Conservation (phyloP, 2,113 vertebrate species). For the Macrotus californicus region DNA sequence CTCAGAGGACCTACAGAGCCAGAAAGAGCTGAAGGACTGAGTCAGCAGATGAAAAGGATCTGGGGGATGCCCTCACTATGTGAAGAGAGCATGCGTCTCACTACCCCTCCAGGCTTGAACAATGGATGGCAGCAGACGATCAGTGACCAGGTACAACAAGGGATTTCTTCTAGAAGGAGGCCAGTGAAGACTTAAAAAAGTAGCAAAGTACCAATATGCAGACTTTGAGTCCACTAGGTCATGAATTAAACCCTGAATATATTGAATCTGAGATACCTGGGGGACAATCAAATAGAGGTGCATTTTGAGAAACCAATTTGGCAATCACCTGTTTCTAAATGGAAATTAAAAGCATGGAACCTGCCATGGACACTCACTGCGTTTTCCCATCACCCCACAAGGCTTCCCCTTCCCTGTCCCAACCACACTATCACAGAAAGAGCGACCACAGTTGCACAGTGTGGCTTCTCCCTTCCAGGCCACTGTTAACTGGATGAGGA, state of each 20-base stretch:
- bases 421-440: not conserved
- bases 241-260: not conserved
- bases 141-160: not conserved
- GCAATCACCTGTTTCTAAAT: not conserved
- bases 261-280: not conserved
- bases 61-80: not conserved
- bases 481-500: not conserved
- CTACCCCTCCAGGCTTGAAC: not conserved
- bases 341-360: not conserved
- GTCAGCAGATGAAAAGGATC: not conserved
- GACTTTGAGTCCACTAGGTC: not conserved
- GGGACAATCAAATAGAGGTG: not conserved
- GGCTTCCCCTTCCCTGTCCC: not conserved
- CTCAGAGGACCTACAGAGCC: not conserved
- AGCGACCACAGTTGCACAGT: not conserved
- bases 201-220: not conserved
- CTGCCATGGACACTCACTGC: not conserved
- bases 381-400: not conserved
- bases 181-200: not conserved
- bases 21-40: not conserved
- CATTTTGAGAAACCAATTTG: not conserved
- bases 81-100: fast-evolving
- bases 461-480: not conserved
- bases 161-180: not conserved
- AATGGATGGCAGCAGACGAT: not conserved